phyloP scores from a whole-genome alignment of 2,113 vertebrate species.

The Myiagra hebetior region DNA sequence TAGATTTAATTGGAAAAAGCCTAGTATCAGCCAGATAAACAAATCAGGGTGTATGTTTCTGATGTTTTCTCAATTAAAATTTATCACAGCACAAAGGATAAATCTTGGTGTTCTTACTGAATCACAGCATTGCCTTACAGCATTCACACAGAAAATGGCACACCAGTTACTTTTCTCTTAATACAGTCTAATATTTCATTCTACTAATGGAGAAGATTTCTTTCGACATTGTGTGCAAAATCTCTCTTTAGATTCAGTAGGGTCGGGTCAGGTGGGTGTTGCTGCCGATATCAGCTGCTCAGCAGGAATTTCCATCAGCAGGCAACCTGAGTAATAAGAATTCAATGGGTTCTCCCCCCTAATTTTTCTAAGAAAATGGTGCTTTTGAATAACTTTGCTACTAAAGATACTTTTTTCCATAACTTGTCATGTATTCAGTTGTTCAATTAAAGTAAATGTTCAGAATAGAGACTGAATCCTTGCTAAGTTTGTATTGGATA shows the following conservation, averaged over 20 bases:
- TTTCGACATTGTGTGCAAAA: not conserved
- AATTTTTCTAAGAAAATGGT: not conserved
- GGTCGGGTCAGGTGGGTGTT: not conserved
- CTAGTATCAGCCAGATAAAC: not conserved
- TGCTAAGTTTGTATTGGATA: not conserved
- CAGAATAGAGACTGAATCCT: not conserved
- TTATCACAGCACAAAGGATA: not conserved
- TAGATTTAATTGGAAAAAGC: not conserved
- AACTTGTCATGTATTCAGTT: not conserved
- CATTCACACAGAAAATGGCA: not conserved
- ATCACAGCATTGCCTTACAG: not conserved
- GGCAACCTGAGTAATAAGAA: not conserved
- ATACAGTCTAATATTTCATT: not conserved
- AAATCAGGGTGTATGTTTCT: not conserved
- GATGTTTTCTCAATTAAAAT: not conserved
- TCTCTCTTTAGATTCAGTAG: not conserved
- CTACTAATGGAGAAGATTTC: not conserved
- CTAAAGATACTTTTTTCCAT: not conserved
- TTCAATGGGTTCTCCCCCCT: not conserved
- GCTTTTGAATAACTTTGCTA: not conserved
- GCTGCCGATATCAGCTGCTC: not conserved
- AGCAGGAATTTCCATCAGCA: not conserved
- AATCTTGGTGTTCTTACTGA: not conserved
- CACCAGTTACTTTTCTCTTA: not conserved
- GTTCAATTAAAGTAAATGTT: not conserved